Evolutionary conservation across 92 coral and sea anemone species (phyloP).

Genomic region (Actinernus sp.): DNA sequence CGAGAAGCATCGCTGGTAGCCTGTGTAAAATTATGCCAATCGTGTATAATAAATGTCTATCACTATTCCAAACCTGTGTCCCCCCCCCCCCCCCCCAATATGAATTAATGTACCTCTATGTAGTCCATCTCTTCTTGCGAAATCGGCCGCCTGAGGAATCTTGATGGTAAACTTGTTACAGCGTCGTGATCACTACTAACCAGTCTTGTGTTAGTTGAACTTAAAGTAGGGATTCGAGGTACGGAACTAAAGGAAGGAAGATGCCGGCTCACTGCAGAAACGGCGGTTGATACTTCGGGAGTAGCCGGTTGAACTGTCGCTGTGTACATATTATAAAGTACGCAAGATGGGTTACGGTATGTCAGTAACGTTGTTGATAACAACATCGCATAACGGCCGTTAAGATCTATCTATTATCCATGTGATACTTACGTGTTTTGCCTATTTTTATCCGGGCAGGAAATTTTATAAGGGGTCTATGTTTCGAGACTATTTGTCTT

Average conservation of each 20-base stretch:
- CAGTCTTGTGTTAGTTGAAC: neutral
- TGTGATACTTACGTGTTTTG: slow-evolving; percentile 62
- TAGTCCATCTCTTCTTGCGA: slow-evolving; percentile 87
- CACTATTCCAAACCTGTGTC: too few relatives aligned
- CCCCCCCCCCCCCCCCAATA: neutral
- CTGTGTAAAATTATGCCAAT: too few relatives aligned
- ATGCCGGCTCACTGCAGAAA: slow-evolving; percentile 39
- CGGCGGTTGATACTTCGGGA: slow-evolving; percentile 48
- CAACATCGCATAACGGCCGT: too few relatives aligned
- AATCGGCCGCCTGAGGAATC: slow-evolving; percentile 74
- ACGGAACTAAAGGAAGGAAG: slow-evolving; percentile 11
- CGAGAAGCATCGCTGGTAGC: too few relatives aligned
- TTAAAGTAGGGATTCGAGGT: neutral
- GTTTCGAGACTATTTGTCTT: slow-evolving; percentile 76
- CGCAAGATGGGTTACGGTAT: too few relatives aligned
- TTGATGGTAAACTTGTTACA: slow-evolving; percentile 63
- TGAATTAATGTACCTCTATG: slow-evolving; percentile 69
- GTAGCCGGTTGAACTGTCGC: too few relatives aligned
- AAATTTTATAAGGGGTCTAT: slow-evolving; percentile 86
- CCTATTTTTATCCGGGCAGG: slow-evolving; percentile 75
- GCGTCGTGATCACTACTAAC: slow-evolving; percentile 12
- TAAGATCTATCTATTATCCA: too few relatives aligned
- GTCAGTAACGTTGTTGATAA: neutral
- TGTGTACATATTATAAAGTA: too few relatives aligned
- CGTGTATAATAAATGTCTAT: too few relatives aligned